phyloP scores from a whole-genome alignment of 2,888 invertebrate species.

The Galeruca laticollis region DNA sequence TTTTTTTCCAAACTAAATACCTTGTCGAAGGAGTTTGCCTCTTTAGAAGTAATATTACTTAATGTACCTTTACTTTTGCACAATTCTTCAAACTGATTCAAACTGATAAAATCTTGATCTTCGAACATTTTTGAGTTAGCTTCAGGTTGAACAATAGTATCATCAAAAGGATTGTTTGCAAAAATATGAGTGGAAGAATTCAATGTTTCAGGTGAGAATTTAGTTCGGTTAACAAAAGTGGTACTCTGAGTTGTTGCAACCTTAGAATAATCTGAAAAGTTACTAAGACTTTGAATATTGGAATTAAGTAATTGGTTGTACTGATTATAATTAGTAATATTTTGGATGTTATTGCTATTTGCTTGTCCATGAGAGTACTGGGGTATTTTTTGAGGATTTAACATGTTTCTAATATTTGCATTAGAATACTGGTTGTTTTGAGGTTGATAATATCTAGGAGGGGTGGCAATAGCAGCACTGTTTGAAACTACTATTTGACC shows the following conservation, averaged over 20 bases:
- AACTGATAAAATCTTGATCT: slow-evolving; percentile 16
- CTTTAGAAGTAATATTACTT: background rate
- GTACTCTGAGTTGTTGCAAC: background rate
- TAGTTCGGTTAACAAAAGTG: background rate
- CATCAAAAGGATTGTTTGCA: background rate
- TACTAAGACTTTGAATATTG: background rate
- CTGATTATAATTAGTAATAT: slow-evolving; percentile 6
- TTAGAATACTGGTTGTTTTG: background rate
- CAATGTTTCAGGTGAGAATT: background rate
- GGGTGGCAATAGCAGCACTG: too few species aligned
- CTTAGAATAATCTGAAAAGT: background rate
- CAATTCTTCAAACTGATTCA: slow-evolving; percentile 4
- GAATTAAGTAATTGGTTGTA: background rate
- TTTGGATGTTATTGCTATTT: background rate
- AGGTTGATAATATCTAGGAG: background rate
- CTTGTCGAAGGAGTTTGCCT: too few species aligned
- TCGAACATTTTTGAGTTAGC: background rate
- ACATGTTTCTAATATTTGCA: background rate
- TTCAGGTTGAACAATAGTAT: background rate
- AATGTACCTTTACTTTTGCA: slow-evolving; percentile 3
- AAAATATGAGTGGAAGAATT: background rate
- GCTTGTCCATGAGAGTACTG: background rate
- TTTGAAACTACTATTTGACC: too few species aligned
- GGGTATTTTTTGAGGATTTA: background rate
- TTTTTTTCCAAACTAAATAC: background rate